Evolutionary conservation across 1,140 invertebrate species (phyloP).

Genomic region (Euschistus heros): DNA sequence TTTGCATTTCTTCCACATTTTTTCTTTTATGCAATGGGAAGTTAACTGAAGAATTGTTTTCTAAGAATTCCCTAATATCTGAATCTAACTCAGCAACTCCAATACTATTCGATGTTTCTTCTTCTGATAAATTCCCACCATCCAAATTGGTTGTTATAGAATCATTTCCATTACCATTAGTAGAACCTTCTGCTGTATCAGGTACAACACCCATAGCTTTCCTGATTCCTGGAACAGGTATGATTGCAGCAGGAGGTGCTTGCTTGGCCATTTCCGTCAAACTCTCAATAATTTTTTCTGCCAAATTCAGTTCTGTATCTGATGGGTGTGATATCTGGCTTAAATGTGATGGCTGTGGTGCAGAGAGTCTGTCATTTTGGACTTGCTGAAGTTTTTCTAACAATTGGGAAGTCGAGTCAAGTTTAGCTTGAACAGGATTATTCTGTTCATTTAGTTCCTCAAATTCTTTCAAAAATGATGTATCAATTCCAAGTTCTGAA

Average conservation of each 20-base stretch:
- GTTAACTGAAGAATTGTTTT: neutral
- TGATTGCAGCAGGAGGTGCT: constrained; percentile 61
- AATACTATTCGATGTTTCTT: neutral
- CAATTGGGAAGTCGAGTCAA: constrained; percentile 64
- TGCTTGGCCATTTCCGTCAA: constrained; percentile 68
- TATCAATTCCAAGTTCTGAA: constrained; percentile 71
- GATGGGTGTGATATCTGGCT: constrained; percentile 55
- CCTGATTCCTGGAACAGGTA: constrained; percentile 56
- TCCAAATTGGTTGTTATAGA: neutral
- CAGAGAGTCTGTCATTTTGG: constrained; percentile 69
- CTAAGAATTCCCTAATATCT: neutral
- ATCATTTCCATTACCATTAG: neutral
- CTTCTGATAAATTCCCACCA: neutral
- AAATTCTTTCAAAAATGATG: constrained; percentile 65
- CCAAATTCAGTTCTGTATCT: constrained; percentile 46
- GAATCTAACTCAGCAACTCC: constrained; percentile 2
- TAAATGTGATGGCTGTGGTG: constrained; percentile 63
- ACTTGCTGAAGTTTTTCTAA: constrained; percentile 65
- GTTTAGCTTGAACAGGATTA: constrained; percentile 44
- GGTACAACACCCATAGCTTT: constrained; percentile 68
- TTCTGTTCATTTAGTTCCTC: constrained; percentile 35
- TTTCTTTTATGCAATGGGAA: neutral
- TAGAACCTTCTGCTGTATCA: constrained; percentile 16
- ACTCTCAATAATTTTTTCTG: constrained; percentile 69
- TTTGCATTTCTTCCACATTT: neutral